Base-by-base conservation (phyloP, 2,113 vertebrate genomes). In the Nothobranchius furzeri region DNA sequence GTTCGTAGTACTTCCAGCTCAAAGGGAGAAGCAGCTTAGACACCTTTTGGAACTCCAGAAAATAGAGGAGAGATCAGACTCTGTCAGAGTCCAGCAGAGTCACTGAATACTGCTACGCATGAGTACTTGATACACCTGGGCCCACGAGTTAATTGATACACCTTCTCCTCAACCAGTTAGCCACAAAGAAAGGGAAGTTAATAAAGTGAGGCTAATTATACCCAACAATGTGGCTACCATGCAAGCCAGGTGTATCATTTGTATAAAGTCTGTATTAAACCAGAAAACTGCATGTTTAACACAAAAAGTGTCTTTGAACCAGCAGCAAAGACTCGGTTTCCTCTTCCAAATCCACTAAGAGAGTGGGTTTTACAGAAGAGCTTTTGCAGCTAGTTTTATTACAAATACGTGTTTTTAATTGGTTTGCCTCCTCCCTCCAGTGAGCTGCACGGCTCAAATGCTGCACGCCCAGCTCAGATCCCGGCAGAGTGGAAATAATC, bases 401-500 rank as follows among this genome's bases (percentile, higher is more conserved):
- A 9, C 6, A 58, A 59, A 75, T 40, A 35, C 37, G 5, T 55
- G 10, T 15, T 13, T 15, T 13, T 62, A 58, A 20, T 70, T 56
- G 3, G 37, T 4, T 24, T 51, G 20, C 58, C 12, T 48, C 15
- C 46, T 12, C 9, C 50, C 24, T 51, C 11, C 9, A 49, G 43
- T 47, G 9, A 71, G 12, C 25, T 6, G 7, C n/a, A 25, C 10
- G 13, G 36, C 46, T 15, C 20, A 17, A n/a, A 53, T 4, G 20
- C 40, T 30, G 52, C 20, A 40, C 9, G 51, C 37, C 1, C 48
- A 57, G 20, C 12, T 9, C 56, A 35, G 11, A 68, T 57, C 64
- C 30, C 50, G 58, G 50, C 20, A 36, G 53, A 49, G 71, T n/a
- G 51, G 36, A 50, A 50, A 70, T 64, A 73, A 81, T 86, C 74